Base-by-base conservation (phyloP, 1,140 invertebrate species). In the Aphis gossypii region DNA sequence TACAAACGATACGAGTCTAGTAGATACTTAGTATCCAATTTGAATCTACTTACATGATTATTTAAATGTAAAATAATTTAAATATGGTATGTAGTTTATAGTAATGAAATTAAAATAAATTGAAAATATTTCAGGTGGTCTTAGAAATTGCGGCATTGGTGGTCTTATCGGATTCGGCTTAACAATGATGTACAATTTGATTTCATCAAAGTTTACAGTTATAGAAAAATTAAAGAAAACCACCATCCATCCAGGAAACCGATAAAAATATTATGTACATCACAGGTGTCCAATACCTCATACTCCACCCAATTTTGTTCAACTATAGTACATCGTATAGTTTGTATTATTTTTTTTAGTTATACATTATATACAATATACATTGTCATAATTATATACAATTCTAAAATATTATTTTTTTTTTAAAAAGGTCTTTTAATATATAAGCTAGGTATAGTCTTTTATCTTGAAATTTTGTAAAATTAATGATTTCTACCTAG, bases 131-230 rank as follows among this genome's bases (percentile, higher is more conserved):
- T 94, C 95, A 97, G 97, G 97, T 95, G 97, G 98, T 94, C 95
- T 98, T 83, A 96, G 96, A 94, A 97, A 96, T 94, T 97, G 97
- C 95, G 96, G 96, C 4, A 94, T 97, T 86, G 97, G 97, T 92
- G 97, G 97, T 83, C 97, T 96, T 91, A 95, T 97, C 94, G 98
- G 97, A 51, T 95, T 98, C 46, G 96, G 96, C 93, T 94, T 97
- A 89, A 96, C 97, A 93, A 95, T 96, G 20, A 94, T 96, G 1
- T 97, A 97, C 95, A 96, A 96, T 94, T 95, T 97, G 94, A 97
- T 96, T 95, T 96, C 95, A 83, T 96, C 96, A 94, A 95, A 96
- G 94, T 96, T 97, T 94, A 95, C 95, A 94, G 93, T 97, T 88
- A 93, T 76, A 35, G 60, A 94, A 18, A 88, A 94, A 8, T 60